Base-by-base conservation (phyloP, 2,888 invertebrate species). In the Drosophila crucigera region DNA sequence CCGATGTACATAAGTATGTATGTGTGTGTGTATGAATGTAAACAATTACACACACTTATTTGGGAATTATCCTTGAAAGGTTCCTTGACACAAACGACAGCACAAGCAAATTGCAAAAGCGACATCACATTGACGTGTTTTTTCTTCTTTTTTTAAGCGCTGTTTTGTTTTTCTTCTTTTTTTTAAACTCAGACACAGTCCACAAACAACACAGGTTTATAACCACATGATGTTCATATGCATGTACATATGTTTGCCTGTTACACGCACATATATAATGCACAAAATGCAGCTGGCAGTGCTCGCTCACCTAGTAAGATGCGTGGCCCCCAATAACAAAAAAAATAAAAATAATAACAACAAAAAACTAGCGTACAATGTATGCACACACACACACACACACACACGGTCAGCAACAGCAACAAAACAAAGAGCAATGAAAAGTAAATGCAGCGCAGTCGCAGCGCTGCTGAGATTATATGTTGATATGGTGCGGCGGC, bases 11-110 rank as follows among this genome's bases (percentile, higher is more conserved):
- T 3, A 54, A 7, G 19, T 50, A 31, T 5, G 25, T 28, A 3
- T 28, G 31, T 9, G 4, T 25, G 9, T 61, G 25, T 31, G 28
- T 35, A 25, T 28, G 25, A 5, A 49, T 60, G 35, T 60, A 52
- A 19, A 65, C 41, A 68, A 56, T 63, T 37, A 61, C 54, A 49
- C 31, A 33, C 54, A 55, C 49, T 52, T 62, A 59, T 67, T 64
- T 66, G 63, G 35, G 28, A 63, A 67, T 67, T 89, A 91, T 91
- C 92, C 91, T 91, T 92, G 92, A 91, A 91, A 87, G 88, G 91
- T 91, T 91, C 82, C 82, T 91, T 91, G 91, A 91, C 92, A 77
- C 82, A 81, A 70, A 69, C 65, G 62, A 63, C 64, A 60, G 56
- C 74, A 69, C 50, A 68, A 69, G 71, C 55, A 68, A 76, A 67